Percentiles rank a stretch among this genome's conserved stretches.
These are phyloP conservation scores for Syngnathus acus DNA, from an alignment of 2,797 vertebrate genomes.

Conservation along the genomic window DNA sequence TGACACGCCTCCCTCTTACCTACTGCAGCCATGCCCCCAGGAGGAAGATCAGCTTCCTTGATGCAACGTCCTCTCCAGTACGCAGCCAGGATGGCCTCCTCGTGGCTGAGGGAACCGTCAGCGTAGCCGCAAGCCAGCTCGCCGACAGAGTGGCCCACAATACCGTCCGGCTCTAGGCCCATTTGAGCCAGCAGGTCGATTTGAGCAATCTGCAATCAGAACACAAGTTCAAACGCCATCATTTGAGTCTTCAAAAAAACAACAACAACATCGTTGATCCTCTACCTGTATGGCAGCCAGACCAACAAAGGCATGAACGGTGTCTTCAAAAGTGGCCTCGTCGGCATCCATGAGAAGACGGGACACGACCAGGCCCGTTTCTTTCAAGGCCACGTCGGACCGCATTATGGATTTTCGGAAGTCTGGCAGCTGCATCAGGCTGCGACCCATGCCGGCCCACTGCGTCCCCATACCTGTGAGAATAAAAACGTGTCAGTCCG, in stretches of 20 bases:
- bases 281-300: constrained; percentile 92
- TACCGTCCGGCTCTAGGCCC: constrained; percentile 86
- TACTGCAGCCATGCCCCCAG: constrained; percentile 92
- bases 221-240: not conserved
- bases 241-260: not conserved
- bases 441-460: constrained; percentile 90
- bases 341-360: constrained; percentile 77
- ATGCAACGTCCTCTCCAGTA: constrained; percentile 94
- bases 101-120: constrained; percentile 82
- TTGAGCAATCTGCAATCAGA: constrained; percentile 80
- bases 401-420: constrained; percentile 83
- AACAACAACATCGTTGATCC: not conserved
- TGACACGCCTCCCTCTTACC: constrained; percentile 65
- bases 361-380: constrained; percentile 81
- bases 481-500: not conserved
- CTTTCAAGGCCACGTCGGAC: constrained; percentile 77
- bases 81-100: constrained; percentile 81
- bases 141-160: constrained; percentile 91
- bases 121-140: constrained; percentile 94
- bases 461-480: constrained; percentile 90
- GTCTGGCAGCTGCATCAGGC: constrained; percentile 82
- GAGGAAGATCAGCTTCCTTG: constrained; percentile 83
- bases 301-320: constrained; percentile 82
- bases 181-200: constrained; percentile 82
- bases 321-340: constrained; percentile 84